Evolutionary conservation across 2,113 vertebrate species (phyloP).

Genomic region (Chaenogobius annularis): DNA sequence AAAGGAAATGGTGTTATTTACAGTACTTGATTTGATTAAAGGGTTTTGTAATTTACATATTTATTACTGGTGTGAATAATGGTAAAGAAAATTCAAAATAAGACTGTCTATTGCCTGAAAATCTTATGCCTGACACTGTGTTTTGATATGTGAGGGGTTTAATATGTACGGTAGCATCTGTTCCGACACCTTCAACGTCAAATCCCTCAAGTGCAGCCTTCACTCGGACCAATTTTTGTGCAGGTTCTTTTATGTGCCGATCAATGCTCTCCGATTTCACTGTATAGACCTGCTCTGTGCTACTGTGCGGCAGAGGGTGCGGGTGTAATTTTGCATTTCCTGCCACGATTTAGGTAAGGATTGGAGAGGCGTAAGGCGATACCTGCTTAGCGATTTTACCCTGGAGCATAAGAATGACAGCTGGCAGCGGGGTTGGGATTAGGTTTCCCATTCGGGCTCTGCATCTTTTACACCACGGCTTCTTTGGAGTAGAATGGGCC

Average conservation of each 20-base stretch:
- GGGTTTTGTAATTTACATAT: too few relatives aligned
- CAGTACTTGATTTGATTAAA: too few relatives aligned
- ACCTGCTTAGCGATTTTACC: slow-evolving; percentile 69
- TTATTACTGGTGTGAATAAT: too few relatives aligned
- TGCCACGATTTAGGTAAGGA: slow-evolving; percentile 60
- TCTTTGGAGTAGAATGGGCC: slow-evolving; percentile 68
- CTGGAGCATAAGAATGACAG: slow-evolving; percentile 70
- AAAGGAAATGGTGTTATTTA: too few relatives aligned
- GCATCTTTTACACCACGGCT: slow-evolving; percentile 73
- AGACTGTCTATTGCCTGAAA: background rate
- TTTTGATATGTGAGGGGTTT: background rate
- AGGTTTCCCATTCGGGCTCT: slow-evolving; percentile 73
- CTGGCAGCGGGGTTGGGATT: slow-evolving; percentile 73
- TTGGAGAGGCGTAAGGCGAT: slow-evolving; percentile 67
- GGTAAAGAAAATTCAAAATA: too few relatives aligned
- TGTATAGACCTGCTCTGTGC: slow-evolving; percentile 12
- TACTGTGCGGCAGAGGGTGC: background rate
- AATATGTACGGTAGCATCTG: background rate
- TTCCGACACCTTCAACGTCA: background rate
- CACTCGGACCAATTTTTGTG: background rate
- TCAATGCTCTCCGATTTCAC: slow-evolving; percentile 28
- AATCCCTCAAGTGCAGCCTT: slow-evolving; percentile 8
- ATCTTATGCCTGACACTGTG: background rate
- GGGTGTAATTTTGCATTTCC: slow-evolving; percentile 39
- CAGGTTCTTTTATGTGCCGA: background rate